Base-by-base conservation (phyloP, 2,113 vertebrate genomes). In the Ictalurus furcatus region DNA sequence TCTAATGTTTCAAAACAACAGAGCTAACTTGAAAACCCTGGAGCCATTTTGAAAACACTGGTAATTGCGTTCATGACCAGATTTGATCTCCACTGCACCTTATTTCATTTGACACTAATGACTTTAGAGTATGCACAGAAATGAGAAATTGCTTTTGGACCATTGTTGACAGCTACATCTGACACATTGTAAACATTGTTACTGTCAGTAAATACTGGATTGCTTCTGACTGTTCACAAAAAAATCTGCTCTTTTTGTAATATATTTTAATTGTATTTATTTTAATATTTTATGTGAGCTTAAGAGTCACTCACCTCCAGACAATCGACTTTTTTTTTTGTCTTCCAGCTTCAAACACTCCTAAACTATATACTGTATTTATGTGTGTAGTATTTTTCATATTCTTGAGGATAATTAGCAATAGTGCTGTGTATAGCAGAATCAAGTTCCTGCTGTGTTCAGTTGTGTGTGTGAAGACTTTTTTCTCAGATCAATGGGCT, bases 1-100 rank as follows among this genome's bases (percentile, higher is more conserved):
- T 84, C 23, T 11, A 48, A 84, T 74, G 74, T 44, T 84, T 82
- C 87, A 74, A 76, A 84, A 88, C 81, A 63, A 44, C 87, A 59
- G n/a, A 25, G 19, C 58, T 84, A 67, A 87, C 52, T 4, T 16
- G 54, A 69, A 80, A 52, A 54, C 25, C 79, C 90, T 48, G 48
- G 61, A 21, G 90, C n/a, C 58, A 79, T 37, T 58, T 84, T 52
- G 54, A 88, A 71, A 89, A 90, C 91, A 86, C 88, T 89, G 92
- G 90, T 90, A 91, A 95, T 94, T 94, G 90, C 90, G 90, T 95
- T 95, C 90, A 94, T 89, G 90, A 89, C 88, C 88, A 90, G 61
- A 91, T 93, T 94, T 92, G 85, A 95, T 95, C 92, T 93, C 92
- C 91, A 87, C 88, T 91, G 85, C 88, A 52, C 90, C 88, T 89